phyloP scores from a whole-genome alignment of 2,888 invertebrate genomes.

The Hofmannophila pseudospretella region DNA sequence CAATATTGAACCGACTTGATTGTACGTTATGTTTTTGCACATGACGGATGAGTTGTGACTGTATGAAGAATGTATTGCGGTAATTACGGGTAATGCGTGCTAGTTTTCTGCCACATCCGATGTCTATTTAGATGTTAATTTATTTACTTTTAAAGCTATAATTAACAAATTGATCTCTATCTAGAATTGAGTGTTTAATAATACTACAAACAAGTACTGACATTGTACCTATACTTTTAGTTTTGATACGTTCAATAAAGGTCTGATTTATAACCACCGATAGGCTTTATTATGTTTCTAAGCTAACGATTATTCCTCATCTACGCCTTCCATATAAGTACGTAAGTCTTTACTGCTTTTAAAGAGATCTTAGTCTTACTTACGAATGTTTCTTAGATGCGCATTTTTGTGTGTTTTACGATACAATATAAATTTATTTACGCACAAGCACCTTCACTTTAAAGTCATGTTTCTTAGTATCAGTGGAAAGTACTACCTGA shows the following conservation, averaged over 20 bases:
- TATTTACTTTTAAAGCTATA: too few species aligned
- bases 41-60: conserved; percentile 31
- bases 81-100: conserved; percentile 17
- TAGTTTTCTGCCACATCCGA: conserved; percentile 20
- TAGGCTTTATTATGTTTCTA: too few species aligned
- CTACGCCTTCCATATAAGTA: too few species aligned
- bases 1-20: conserved; percentile 26
- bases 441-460: conserved; percentile 8
- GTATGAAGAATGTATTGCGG: conserved; percentile 25
- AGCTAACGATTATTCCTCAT: too few species aligned
- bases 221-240: too few species aligned
- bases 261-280: too few species aligned
- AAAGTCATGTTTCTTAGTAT: conserved; percentile 10
- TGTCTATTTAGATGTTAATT: conserved; percentile 2
- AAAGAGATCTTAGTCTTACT: too few species aligned
- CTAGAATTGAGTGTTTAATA: too few species aligned
- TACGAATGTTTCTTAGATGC: too few species aligned
- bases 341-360: too few species aligned
- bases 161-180: background rate
- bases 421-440: background rate
- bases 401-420: background rate
- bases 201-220: too few species aligned
- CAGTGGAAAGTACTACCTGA: conserved; percentile 10
- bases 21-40: conserved; percentile 32
- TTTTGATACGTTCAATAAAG: too few species aligned